Base-by-base conservation (phyloP, 2,113 vertebrate species). In the Cavia porcellus region DNA sequence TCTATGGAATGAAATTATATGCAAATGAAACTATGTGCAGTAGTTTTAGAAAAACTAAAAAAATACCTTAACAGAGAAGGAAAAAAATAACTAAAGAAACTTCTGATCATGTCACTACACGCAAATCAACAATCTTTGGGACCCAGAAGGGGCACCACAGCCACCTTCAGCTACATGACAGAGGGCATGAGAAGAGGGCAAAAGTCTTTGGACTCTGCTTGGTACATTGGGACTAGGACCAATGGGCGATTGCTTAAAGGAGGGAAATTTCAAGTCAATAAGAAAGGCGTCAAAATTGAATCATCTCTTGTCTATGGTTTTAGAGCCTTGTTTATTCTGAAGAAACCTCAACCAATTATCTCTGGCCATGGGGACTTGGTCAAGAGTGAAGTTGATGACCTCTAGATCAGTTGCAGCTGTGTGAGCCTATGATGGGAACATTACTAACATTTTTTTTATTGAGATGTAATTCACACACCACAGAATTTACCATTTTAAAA, bases 201-300 rank as follows among this genome's bases (percentile, higher is more conserved):
- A 77, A 38, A 93, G 74, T 59, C 7, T 84, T 74, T 38, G 9
- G 79, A 4, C 68, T 88, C 72, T 42, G 11, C 19, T 70, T 10
- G 57, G 70, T 89, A 68, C 0, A 15, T 15, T 7, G 91, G n/a
- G 77, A 55, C 6, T 70, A 91, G 77, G 85, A 81, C 81, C 77
- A 55, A 3, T 77, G 30, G 61, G n/a, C 42, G 7, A 91, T 12
- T 15, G 22, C 12, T 88, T 89, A 89, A 82, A 30, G 1, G 55
- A 83, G 45, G 57, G 93, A 93, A 64, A 86, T 74, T 86, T 64
- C 57, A 82, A 52, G 35, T 91, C 45, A 95, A 89, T 82, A 74
- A 82, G 57, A 94, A 38, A 77, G 32, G 15, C 9, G 92, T 32
- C 80, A 95, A 79, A 92, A 52, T n/a, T 45, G 22, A 79, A 66